Base-by-base conservation (phyloP, 2,888 invertebrate genomes). In the Drosophila barbarae region DNA sequence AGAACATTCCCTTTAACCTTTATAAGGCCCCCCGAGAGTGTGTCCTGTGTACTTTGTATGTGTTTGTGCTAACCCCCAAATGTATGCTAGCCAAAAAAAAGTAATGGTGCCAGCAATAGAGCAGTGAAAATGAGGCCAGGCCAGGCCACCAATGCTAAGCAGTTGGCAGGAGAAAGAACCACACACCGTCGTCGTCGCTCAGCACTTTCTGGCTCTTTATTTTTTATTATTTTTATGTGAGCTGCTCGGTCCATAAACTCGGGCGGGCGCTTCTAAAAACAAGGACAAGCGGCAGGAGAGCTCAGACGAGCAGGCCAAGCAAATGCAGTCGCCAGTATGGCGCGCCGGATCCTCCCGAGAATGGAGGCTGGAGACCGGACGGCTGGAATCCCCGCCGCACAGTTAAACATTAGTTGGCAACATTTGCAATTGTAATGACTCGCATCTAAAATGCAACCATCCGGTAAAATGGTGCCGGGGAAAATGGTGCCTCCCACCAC, bases 371-470 rank as follows among this genome's bases (percentile, higher is more conserved):
- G 18, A 8, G 46, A 21, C 42, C 42, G 42, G 42, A 42, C 42
- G 42, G 42, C 21, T 13, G 46, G 9, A 54, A 21, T 42, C 47
- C 50, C 63, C 28, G 52, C 46, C 30, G 52, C 74, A 66, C 69
- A 74, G 77, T 83, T 71, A 58, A 67, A 58, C 84, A 77, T 77
- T 77, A 67, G 79, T 72, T 72, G 82, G 79, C 82, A 73, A 63
- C 73, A 81, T 81, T 81, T 81, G 84, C 81, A 81, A 81, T 81
- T 81, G 84, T 81, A 81, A 85, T 81, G 74, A 60, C 63, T 56
- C 64, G 66, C 55, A 56, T 63, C 60, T 72, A 39, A 51, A 51
- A 69, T 66, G 66, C 66, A 66, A 69, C 66, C 66, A 66, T 38
- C 50, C 60, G 66, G 70, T 46, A 51, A 66, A 66, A 68, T 68